Evolutionary conservation across 2,888 invertebrate species (phyloP).

Genomic region (Amaurobius ferox): DNA sequence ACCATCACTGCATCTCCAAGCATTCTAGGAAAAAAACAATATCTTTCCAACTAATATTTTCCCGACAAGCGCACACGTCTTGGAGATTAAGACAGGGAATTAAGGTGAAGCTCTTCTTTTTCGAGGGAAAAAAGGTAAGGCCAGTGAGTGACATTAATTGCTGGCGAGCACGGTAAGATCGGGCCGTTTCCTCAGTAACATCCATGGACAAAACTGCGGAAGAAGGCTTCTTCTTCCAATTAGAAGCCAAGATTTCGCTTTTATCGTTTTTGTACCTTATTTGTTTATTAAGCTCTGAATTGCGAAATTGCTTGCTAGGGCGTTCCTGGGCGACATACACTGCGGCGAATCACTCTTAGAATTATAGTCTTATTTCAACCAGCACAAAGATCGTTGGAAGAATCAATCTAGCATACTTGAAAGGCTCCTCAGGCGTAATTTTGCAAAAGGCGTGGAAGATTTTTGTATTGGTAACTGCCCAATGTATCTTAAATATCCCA

Average conservation of each 20-base stretch:
- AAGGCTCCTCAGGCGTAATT: slow-evolving; percentile 39
- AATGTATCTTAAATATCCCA: slow-evolving; percentile 21
- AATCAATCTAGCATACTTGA: slow-evolving; percentile 55
- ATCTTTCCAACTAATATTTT: slow-evolving; percentile 49
- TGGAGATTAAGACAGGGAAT: slow-evolving; percentile 60
- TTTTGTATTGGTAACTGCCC: slow-evolving; percentile 41
- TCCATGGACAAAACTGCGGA: slow-evolving; percentile 50
- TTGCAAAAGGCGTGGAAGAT: slow-evolving; percentile 16
- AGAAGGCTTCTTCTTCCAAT: slow-evolving; percentile 62
- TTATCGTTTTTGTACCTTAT: slow-evolving; percentile 24
- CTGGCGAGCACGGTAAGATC: slow-evolving; percentile 29
- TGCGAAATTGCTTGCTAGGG: slow-evolving; percentile 44
- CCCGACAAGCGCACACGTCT: slow-evolving; percentile 48
- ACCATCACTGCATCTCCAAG: neutral
- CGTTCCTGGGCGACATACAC: slow-evolving; percentile 32
- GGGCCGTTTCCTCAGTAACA: slow-evolving; percentile 46
- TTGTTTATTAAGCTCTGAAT: slow-evolving; percentile 49
- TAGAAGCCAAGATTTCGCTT: slow-evolving; percentile 54
- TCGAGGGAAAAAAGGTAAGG: slow-evolving; percentile 33
- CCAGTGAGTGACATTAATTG: slow-evolving; percentile 69
- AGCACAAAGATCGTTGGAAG: slow-evolving; percentile 43
- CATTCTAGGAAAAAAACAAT: neutral
- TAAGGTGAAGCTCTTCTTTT: slow-evolving; percentile 39
- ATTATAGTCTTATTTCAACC: neutral
- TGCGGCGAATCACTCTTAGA: slow-evolving; percentile 26